phyloP scores from a whole-genome alignment of 1,140 invertebrate genomes.

The Spodoptera frugiperda region DNA sequence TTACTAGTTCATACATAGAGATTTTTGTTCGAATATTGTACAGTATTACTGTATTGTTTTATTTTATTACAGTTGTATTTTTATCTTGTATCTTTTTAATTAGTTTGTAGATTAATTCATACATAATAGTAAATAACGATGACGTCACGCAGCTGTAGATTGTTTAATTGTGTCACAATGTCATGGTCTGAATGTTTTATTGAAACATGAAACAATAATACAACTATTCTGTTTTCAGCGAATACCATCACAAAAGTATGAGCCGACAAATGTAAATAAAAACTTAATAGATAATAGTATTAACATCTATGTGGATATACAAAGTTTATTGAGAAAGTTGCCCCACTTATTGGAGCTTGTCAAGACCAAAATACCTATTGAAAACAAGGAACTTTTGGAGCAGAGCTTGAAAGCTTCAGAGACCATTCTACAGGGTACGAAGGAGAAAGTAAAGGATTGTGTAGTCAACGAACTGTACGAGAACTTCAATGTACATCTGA shows the following conservation, averaged over 20 bases:
- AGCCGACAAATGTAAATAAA: conserved; percentile 69
- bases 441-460: conserved; percentile 86
- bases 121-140: conserved; percentile 13
- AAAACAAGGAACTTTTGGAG: conserved; percentile 67
- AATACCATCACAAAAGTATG: conserved; percentile 60
- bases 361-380: conserved; percentile 75
- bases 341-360: conserved; percentile 81
- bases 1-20: too few species aligned
- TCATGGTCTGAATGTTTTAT: neutral
- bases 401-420: conserved; percentile 85
- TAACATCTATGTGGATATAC: conserved; percentile 71
- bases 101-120: conserved; percentile 3
- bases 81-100: neutral
- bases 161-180: neutral
- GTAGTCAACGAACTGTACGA: conserved; percentile 87
- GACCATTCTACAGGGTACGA: conserved; percentile 79
- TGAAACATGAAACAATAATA: neutral
- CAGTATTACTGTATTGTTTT: too few species aligned
- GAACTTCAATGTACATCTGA: conserved; percentile 87
- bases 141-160: conserved; percentile 1
- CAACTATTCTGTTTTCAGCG: conserved; percentile 59
- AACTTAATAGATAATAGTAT: conserved; percentile 72
- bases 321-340: conserved; percentile 73
- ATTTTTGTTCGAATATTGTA: too few species aligned
- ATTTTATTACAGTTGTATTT: too few species aligned